These are phyloP conservation scores for Macroramphosus scolopax DNA, from an alignment of 2,797 vertebrate genomes.

Conservation along the genomic window DNA sequence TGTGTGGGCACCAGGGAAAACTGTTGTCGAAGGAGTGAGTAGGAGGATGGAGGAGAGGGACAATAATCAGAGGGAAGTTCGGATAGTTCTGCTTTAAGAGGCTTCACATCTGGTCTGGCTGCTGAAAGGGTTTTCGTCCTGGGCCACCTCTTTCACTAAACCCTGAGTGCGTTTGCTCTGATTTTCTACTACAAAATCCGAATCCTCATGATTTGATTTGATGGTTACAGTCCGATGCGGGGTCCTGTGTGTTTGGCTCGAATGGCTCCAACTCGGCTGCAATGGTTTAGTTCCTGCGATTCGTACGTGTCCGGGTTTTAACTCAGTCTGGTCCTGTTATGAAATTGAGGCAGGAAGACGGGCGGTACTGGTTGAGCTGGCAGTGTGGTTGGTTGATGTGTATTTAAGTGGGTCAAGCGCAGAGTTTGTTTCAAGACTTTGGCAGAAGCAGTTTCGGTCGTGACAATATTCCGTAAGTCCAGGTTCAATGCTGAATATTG, in stretches of 20 bases:
- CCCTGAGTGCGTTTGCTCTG: constrained; percentile 35
- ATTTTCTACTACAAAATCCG: constrained; percentile 7
- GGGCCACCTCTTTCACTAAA: constrained; percentile 14
- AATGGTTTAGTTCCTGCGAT: constrained; percentile 23
- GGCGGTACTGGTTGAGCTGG: constrained; percentile 36
- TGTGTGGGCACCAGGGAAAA: too few relatives aligned
- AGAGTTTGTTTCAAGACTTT: constrained; percentile 24
- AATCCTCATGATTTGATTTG: too few relatives aligned
- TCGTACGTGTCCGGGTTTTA: constrained; percentile 8
- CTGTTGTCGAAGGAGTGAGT: background rate
- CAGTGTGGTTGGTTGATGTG: constrained; percentile 43
- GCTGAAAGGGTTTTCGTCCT: background rate
- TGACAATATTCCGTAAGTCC: background rate
- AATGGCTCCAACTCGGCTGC: constrained; percentile 12
- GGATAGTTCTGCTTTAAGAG: constrained; percentile 12
- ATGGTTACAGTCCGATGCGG: constrained; percentile 25
- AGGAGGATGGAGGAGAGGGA: background rate
- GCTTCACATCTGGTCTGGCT: constrained; percentile 3
- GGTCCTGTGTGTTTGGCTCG: constrained; percentile 20
- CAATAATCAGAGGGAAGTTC: background rate
- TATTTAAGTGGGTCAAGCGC: constrained; percentile 4
- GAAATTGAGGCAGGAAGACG: constrained; percentile 46
- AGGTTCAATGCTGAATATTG: constrained; percentile 7
- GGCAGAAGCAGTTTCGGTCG: constrained; percentile 19
- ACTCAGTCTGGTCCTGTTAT: constrained; percentile 14